Base-by-base conservation (phyloP, 2,113 vertebrate species). In the Salvelinus alpinus region DNA sequence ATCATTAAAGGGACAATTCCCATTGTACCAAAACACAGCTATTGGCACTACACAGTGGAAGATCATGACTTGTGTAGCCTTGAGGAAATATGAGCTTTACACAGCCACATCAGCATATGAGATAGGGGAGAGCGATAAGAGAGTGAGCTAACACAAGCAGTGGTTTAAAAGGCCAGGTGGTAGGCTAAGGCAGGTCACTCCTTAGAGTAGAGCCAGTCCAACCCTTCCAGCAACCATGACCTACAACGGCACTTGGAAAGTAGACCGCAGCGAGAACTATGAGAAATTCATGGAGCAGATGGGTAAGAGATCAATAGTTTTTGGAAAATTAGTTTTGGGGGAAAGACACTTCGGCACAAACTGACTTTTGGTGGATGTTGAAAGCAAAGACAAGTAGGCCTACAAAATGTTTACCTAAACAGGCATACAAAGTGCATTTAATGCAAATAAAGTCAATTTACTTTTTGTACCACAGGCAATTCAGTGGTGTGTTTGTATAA, bases 201-300 rank as follows among this genome's bases (percentile, higher is more conserved):
- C 74, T 77, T 59, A 12, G 71, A 81, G 69, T 80, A 84, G 79
- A 84, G 74, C 51, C 78, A 1, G 20, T 80, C 76, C 66, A 74
- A 24, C 59, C 73, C 72, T 34, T 72, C 74, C 65, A 4, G 48
- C 82, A 82, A 90, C 51, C 90, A 99, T 98, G 97, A 87, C 95
- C 0, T 95, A 95, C 72, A 81, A 97, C 0, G 97, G 96, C 8
- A 88, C 73, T 29, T 99, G 97, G 98, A 98, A 98, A 88, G 48
- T 94, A 1, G 93, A 96, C 38, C 94, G 85, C 72, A 98, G 4
- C 77, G 96, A 97, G 0, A 96, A 98, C 92, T 99, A 97, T 80
- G 97, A 98, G 5, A 96, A 96, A 78, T 97, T 99, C 86, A 96
- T 99, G 97, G 96, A 97, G 76, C 48, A 88, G 5, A 94, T 98